Conservation (phyloP, 1,140 invertebrate species). For the Hormaphis cornu region DNA sequence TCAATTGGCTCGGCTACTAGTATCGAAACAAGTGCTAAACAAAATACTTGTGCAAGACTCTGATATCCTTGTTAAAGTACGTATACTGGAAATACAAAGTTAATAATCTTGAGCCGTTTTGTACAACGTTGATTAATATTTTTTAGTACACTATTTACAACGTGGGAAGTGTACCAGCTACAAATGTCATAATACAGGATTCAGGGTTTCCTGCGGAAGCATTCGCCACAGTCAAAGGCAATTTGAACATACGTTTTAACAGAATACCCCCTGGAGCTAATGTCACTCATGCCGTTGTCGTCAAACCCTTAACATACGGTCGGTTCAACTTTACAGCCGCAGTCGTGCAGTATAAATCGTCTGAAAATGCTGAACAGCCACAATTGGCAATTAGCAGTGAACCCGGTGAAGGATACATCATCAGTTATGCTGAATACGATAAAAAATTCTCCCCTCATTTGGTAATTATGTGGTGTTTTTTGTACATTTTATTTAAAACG, state of each 20-base stretch:
- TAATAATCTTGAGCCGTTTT: constrained; percentile 25
- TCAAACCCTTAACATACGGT: constrained; percentile 79
- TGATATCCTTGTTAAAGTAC: constrained; percentile 85
- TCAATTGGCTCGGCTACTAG: constrained; percentile 59
- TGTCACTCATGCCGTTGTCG: constrained; percentile 85
- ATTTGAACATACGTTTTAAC: constrained; percentile 71
- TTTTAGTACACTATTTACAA: constrained; percentile 71
- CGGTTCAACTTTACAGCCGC: constrained; percentile 97
- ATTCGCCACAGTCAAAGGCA: constrained; percentile 77
- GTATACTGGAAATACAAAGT: neutral
- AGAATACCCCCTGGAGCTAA: constrained; percentile 86
- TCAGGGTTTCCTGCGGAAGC: constrained; percentile 80
- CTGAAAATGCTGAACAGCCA: constrained; percentile 63
- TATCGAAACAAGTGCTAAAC: constrained; percentile 88
- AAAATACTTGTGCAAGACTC: constrained; percentile 97
- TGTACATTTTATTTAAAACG: too few species aligned
- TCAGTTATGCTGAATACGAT: constrained; percentile 91
- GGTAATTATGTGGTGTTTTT: too few species aligned
- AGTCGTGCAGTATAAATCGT: constrained; percentile 76
- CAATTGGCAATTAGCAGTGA: constrained; percentile 86
- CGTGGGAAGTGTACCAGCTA: constrained; percentile 74
- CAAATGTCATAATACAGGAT: constrained; percentile 79
- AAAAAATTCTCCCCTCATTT: constrained; percentile 96
- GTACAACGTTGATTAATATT: constrained; percentile 28
- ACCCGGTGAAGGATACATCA: constrained; percentile 92